A percentile compares a stretch with the other conserved stretches of the same genome.
These are phyloP conservation scores for Xylocampa areola DNA, from an alignment of 2,888 invertebrate species.

Conservation along the genomic window DNA sequence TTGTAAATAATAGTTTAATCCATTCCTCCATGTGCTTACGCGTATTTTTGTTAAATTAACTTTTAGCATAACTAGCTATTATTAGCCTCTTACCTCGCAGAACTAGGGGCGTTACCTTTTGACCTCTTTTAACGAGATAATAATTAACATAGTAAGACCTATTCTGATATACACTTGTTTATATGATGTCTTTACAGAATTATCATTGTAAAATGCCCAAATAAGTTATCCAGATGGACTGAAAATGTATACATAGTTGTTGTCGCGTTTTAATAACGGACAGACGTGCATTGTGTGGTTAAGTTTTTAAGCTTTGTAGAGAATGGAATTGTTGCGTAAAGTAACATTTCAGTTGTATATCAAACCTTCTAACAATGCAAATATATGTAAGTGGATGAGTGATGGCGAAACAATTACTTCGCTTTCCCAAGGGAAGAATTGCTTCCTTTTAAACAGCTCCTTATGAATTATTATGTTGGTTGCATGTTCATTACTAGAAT, in stretches of 20 bases:
- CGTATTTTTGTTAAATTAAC: slow-evolving; percentile 17
- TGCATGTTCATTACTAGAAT: slow-evolving; percentile 3
- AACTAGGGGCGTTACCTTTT: slow-evolving; percentile 7
- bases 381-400: slow-evolving; percentile 23
- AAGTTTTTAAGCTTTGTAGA: neutral
- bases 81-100: slow-evolving; percentile 21
- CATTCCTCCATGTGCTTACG: slow-evolving; percentile 18
- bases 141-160: too few species aligned
- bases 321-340: neutral
- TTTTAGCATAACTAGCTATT: slow-evolving; percentile 23
- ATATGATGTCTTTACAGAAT: too few species aligned
- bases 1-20: slow-evolving; percentile 12
- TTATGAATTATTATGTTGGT: slow-evolving; percentile 11
- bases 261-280: too few species aligned
- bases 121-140: too few species aligned
- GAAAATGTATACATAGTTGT: too few species aligned
- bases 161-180: too few species aligned
- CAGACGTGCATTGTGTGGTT: neutral
- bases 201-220: too few species aligned
- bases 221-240: too few species aligned
- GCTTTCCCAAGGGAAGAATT: slow-evolving; percentile 1
- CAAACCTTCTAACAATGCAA: slow-evolving; percentile 8
- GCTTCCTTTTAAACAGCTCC: slow-evolving; percentile 9
- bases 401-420: slow-evolving; percentile 1
- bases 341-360: slow-evolving; percentile 4